These are phyloP conservation scores for Cebidichthys violaceus DNA, from an alignment of 2,113 vertebrate species.

Conservation along the genomic window DNA sequence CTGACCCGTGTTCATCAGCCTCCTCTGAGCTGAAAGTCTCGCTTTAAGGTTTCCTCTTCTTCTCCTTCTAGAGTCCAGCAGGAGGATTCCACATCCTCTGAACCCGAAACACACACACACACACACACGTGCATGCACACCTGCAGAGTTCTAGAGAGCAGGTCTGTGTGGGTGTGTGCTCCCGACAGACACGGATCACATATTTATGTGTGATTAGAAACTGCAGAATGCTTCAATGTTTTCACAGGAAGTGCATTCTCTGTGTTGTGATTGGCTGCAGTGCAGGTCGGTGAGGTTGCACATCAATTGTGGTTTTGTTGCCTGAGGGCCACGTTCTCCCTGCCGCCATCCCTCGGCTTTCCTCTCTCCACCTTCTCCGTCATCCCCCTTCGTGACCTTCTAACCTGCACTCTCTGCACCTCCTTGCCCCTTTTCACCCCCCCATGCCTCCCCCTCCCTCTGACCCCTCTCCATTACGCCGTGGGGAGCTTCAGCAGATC, in stretches of 20 bases:
- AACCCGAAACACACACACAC: background rate
- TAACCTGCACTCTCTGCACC: slow-evolving; percentile 51
- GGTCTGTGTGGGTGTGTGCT: background rate
- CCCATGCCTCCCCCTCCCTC: slow-evolving; percentile 14
- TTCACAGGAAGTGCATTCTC: background rate
- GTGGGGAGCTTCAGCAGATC: slow-evolving; percentile 70
- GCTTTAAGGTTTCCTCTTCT: slow-evolving; percentile 39
- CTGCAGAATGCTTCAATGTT: background rate
- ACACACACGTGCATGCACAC: background rate
- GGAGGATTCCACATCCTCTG: slow-evolving; percentile 36
- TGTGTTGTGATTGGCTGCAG: slow-evolving; percentile 26
- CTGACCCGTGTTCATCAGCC: slow-evolving; percentile 17
- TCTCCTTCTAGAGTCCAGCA: slow-evolving; percentile 29
- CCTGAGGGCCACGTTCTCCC: background rate
- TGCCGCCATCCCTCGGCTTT: background rate
- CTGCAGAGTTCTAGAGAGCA: background rate
- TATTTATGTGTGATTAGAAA: background rate
- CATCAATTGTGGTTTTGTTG: background rate
- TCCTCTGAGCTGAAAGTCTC: slow-evolving; percentile 17
- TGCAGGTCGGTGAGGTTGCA: slow-evolving; percentile 37
- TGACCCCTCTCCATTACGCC: slow-evolving; percentile 69
- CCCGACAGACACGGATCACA: background rate
- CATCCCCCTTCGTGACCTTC: slow-evolving; percentile 27
- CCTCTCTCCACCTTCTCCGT: background rate
- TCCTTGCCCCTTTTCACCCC: slow-evolving; percentile 17